Percentiles rank a stretch among this genome's conserved stretches.
These are phyloP conservation scores for Gymnogyps californianus DNA, from an alignment of 2,113 vertebrate species.

Conservation along the genomic window DNA sequence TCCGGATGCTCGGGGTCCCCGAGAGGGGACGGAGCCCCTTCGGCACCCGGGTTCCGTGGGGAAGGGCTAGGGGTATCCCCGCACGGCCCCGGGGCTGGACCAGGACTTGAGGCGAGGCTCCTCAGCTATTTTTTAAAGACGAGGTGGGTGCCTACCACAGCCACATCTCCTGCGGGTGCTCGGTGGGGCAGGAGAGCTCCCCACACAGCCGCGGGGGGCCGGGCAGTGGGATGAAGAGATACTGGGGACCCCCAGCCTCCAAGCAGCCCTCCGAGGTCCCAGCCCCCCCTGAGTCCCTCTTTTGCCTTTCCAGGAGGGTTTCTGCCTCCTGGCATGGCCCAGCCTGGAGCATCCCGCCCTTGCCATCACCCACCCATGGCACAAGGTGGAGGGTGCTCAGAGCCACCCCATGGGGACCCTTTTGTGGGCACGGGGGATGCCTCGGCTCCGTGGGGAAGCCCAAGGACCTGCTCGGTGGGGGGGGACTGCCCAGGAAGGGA, in stretches of 20 bases:
- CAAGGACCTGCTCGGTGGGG: not conserved
- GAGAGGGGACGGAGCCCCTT: fast-evolving
- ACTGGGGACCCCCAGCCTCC: not conserved
- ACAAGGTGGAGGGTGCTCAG: not conserved
- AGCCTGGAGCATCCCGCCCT: not conserved
- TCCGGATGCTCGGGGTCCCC: fast-evolving
- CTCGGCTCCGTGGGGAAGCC: fast-evolving
- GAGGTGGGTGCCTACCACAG: not conserved
- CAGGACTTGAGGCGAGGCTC: not conserved
- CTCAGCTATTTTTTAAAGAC: not conserved
- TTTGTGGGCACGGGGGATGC: fast-evolving
- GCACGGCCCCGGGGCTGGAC: fast-evolving
- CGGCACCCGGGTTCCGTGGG: fast-evolving
- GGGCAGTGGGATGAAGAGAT: not conserved
- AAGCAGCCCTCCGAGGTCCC: not conserved
- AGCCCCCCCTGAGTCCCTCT: fast-evolving
- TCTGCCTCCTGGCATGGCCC: not conserved
- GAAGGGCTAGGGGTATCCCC: not conserved
- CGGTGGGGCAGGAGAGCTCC: not conserved
- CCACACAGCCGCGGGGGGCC: not conserved
- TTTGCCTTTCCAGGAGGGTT: not conserved
- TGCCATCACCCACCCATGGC: fast-evolving
- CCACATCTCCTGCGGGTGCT: not conserved
- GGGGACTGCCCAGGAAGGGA: not conserved
- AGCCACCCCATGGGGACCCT: not conserved